These are phyloP conservation scores for Hypothenemus hampei DNA, from an alignment of 1,140 invertebrate genomes.

Conservation along the genomic window DNA sequence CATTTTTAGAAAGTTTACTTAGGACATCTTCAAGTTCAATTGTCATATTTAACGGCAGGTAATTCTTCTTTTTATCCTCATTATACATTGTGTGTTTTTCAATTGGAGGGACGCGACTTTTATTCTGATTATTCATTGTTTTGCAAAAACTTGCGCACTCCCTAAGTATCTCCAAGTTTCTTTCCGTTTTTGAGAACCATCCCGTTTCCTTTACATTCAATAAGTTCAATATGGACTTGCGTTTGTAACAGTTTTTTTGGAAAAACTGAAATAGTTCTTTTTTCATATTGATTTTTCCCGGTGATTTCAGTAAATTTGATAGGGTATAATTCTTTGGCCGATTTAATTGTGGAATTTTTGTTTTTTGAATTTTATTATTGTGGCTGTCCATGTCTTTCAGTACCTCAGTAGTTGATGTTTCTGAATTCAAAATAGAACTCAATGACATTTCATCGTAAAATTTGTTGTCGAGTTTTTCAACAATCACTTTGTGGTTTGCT, in stretches of 20 bases:
- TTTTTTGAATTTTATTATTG: too few species aligned
- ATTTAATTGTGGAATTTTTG: too few species aligned
- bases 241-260: constrained; percentile 4
- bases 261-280: constrained; percentile 10
- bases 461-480: constrained; percentile 1
- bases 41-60: constrained; percentile 23
- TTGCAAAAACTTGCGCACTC: constrained; percentile 12
- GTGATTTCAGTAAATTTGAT: background rate
- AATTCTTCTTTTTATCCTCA: constrained; percentile 23
- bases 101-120: constrained; percentile 7
- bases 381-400: too few species aligned
- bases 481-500: constrained; percentile 1
- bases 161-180: constrained; percentile 11
- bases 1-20: constrained; percentile 21
- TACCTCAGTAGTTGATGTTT: too few species aligned
- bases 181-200: background rate
- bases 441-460: too few species aligned
- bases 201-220: constrained; percentile 1
- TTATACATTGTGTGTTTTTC: too few species aligned
- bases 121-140: background rate
- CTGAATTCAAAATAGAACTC: too few species aligned
- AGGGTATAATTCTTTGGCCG: too few species aligned
- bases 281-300: constrained; percentile 1
- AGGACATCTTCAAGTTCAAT: constrained; percentile 31
- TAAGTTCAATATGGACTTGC: constrained; percentile 2